These are phyloP conservation scores for Halotydeus destructor DNA, from an alignment of 1,140 invertebrate genomes.

Conservation along the genomic window DNA sequence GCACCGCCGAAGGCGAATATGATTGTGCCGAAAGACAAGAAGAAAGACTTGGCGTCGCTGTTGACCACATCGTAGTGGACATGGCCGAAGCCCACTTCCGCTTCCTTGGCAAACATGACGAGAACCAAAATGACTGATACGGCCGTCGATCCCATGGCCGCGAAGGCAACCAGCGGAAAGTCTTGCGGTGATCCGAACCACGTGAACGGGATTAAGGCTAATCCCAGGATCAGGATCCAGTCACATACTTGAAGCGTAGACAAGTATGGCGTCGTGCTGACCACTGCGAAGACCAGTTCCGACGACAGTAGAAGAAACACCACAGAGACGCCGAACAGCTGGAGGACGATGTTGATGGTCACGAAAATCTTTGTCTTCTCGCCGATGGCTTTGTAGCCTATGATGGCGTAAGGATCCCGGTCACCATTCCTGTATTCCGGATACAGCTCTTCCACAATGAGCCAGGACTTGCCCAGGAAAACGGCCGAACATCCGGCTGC, in stretches of 20 bases:
- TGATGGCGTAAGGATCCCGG: slow-evolving; percentile 11
- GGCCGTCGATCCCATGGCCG: background rate
- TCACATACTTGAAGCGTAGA: slow-evolving; percentile 35
- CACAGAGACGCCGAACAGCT: slow-evolving; percentile 42
- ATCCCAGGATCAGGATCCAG: slow-evolving; percentile 39
- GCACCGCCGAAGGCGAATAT: slow-evolving; percentile 43
- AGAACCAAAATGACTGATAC: slow-evolving; percentile 5
- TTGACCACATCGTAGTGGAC: background rate
- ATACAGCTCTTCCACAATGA: slow-evolving; percentile 11
- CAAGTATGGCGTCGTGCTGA: slow-evolving; percentile 25
- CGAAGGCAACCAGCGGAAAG: slow-evolving; percentile 30
- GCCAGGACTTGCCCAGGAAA: slow-evolving; percentile 10
- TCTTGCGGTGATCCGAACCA: slow-evolving; percentile 49
- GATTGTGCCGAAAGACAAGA: slow-evolving; percentile 38
- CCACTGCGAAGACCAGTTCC: slow-evolving; percentile 35
- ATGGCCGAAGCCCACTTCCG: too few species aligned
- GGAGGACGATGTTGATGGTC: slow-evolving; percentile 30
- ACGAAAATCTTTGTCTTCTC: slow-evolving; percentile 1
- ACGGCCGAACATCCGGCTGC: slow-evolving; percentile 1
- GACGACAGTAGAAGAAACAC: slow-evolving; percentile 44
- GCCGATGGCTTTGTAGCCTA: slow-evolving; percentile 8
- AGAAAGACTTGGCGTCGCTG: slow-evolving; percentile 28
- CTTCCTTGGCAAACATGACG: background rate
- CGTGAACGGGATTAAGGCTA: slow-evolving; percentile 35
- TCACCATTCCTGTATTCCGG: slow-evolving; percentile 5